Evolutionary conservation across 2,888 invertebrate species (phyloP), one percentile per base, ranked within the genome.

Genomic region (Drosophila neonasuta): DNA sequence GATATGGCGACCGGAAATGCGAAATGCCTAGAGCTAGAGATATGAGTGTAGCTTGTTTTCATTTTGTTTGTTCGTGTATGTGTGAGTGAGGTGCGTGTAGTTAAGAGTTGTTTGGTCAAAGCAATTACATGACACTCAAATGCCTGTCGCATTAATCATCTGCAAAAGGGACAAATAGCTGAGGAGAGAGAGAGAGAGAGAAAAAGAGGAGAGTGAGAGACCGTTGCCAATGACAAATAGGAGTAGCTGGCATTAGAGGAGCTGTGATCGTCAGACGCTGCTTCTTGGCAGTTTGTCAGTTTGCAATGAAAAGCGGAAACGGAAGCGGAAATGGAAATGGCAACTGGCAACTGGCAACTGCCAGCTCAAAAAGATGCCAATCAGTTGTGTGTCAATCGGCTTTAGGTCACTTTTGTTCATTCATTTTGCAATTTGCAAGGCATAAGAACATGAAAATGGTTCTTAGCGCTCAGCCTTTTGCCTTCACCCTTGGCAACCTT

Each of bases 361-460:
- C 13, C 13, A 15, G 15, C n/a, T 46, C 24, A 13, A 45, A 20
- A 9, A 50, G 50, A 52, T 59, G 56, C 29, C 58, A 68, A 59
- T 63, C 62, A 58, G 50, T 29, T 54, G 46, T 46, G 36, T 15
- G 51, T 48, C 57, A 75, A 71, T 66, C 67, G 67, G 71, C 67
- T 66, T 71, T 66, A 15, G 67, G 61, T 51, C 62, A 71, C 76
- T 62, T 71, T 67, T 30, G 60, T 57, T 74, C 62, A 63, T 76
- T 67, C 68, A 74, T 71, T 74, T 73, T 59, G 58, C 49, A 76
- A 76, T 75, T 74, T 71, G 58, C 71, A 48, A 66, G 66, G 56
- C 61, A 55, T 68, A 49, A 46, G 59, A 74, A 64, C 59, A 74
- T 68, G 64, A 60, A 74, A 69, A 72, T 68, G 29, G 34, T 10